A percentile compares a stretch with the other conserved stretches of the same genome.
Evolutionary conservation across 2,797 vertebrate genomes (phyloP).

Genomic region (Xenops minutus): DNA sequence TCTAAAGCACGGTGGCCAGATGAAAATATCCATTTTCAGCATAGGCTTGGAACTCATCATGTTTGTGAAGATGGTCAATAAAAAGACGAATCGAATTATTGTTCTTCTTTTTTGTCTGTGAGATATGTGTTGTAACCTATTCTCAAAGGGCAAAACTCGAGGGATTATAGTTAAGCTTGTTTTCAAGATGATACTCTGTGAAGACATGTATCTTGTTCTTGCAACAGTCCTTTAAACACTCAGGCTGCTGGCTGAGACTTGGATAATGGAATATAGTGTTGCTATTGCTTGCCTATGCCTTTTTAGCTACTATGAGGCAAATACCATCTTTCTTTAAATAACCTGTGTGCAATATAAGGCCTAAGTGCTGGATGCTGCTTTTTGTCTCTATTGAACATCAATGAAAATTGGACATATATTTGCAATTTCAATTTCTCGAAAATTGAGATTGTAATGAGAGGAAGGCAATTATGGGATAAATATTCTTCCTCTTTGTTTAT

Average conservation of each 20-base stretch:
- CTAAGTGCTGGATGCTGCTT: neutral
- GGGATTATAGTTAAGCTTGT: neutral
- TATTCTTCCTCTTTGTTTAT: neutral
- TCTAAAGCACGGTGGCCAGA: neutral
- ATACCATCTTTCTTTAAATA: neutral
- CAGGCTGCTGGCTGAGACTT: neutral
- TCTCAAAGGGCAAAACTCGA: fast-evolving
- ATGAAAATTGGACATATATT: fast-evolving
- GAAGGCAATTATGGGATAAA: neutral
- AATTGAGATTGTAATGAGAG: neutral
- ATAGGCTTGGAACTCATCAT: neutral
- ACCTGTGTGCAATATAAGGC: neutral
- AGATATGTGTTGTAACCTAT: neutral
- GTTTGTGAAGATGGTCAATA: neutral
- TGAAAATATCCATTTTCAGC: neutral
- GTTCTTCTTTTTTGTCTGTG: neutral
- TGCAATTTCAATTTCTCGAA: neutral
- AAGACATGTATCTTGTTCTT: neutral
- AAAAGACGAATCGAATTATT: neutral
- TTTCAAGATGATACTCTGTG: neutral
- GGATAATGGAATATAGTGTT: neutral
- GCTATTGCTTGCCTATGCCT: neutral
- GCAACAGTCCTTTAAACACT: neutral
- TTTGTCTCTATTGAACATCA: neutral
- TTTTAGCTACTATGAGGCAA: neutral